A percentile compares a stretch with the other conserved stretches of the same genome.
Conservation (phyloP, 2,888 invertebrate genomes). For the Galerucella calmariensis region DNA sequence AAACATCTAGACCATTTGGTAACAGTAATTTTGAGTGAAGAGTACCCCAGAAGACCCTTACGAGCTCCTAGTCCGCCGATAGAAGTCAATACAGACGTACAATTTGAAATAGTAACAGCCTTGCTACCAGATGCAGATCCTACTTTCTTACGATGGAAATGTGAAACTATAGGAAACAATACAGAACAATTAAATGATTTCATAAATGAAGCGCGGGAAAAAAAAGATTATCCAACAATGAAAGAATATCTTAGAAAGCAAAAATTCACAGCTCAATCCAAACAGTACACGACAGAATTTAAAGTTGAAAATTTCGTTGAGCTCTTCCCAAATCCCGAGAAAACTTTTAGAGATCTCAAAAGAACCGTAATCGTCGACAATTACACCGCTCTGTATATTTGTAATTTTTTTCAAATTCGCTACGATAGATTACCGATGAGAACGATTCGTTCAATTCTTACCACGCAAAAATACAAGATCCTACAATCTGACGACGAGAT, state of each 20-base stretch:
- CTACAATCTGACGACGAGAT: slow-evolving; percentile 1
- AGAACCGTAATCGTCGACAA: slow-evolving; percentile 34
- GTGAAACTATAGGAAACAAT: slow-evolving; percentile 47
- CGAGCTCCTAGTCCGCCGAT: slow-evolving; percentile 29
- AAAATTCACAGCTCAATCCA: slow-evolving; percentile 60
- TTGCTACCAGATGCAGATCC: slow-evolving; percentile 58
- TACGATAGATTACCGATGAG: slow-evolving; percentile 43
- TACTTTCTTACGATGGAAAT: slow-evolving; percentile 49
- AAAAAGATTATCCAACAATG: slow-evolving; percentile 54
- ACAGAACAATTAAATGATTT: slow-evolving; percentile 49
- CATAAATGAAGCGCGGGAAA: slow-evolving; percentile 50
- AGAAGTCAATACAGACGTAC: slow-evolving; percentile 52
- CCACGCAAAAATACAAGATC: slow-evolving; percentile 18
- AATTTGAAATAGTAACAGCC: slow-evolving; percentile 52
- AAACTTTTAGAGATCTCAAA: slow-evolving; percentile 48
- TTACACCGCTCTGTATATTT: slow-evolving; percentile 37
- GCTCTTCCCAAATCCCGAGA: slow-evolving; percentile 64
- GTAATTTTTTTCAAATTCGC: slow-evolving; percentile 45
- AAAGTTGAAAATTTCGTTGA: slow-evolving; percentile 63
- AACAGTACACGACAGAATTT: slow-evolving; percentile 64
- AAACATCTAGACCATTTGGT: slow-evolving; percentile 48
- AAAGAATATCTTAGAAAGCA: slow-evolving; percentile 56
- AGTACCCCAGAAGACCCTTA: slow-evolving; percentile 53
- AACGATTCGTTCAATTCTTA: slow-evolving; percentile 32
- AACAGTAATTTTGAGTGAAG: slow-evolving; percentile 40